Evolutionary conservation across 2,797 vertebrate species (phyloP), one percentile per base, ranked within the genome.

Genomic region (Morelia viridis): DNA sequence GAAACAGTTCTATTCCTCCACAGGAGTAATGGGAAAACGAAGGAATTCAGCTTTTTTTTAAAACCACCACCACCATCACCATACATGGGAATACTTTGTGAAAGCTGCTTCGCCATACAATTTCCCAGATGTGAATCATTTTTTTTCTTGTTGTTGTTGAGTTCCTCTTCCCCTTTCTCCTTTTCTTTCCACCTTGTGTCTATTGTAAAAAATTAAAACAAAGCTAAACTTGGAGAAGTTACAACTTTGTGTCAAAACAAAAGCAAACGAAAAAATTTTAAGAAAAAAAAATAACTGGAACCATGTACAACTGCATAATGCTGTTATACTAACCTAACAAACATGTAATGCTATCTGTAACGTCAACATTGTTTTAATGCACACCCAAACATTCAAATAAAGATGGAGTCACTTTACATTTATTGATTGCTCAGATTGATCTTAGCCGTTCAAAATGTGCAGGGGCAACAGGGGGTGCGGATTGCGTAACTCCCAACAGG

Each of bases 361-460:
- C 98, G 98, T 98, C 97, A 97, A 83, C 93, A 96, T 98, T 98
- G 98, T 98, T 98, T 92, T 98, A 97, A 98, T 89, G 97, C 98
- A 98, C 97, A 97, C 50, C 94, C 95, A 97, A 97, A 97, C 95
- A 97, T 98, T 98, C 97, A 98, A 99, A 99, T 98, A 99, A 98
- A 98, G 97, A 97, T 95, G 94, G 95, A 97, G 97, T 97, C 98
- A 98, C 97, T 96, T 96, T 93, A 94, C 94, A 89, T 60, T 85
- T 92, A 2, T 89, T 6, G 62, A 35, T 89, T 90, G 15, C 4
- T 87, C 9, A n/a, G 5, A 3, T 12, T 41, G 5, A 15, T 68
- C 89, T 65, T n/a, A 46, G 65, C 65, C 0, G 1, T 68, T 31
- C n/a, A 13, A 31, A 71, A 17, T 1, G 13, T 0, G 13, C n/a